Evolutionary conservation across 2,888 invertebrate genomes (phyloP), one percentile per base, ranked within the genome.

Genomic region (Bellardia pandia): DNA sequence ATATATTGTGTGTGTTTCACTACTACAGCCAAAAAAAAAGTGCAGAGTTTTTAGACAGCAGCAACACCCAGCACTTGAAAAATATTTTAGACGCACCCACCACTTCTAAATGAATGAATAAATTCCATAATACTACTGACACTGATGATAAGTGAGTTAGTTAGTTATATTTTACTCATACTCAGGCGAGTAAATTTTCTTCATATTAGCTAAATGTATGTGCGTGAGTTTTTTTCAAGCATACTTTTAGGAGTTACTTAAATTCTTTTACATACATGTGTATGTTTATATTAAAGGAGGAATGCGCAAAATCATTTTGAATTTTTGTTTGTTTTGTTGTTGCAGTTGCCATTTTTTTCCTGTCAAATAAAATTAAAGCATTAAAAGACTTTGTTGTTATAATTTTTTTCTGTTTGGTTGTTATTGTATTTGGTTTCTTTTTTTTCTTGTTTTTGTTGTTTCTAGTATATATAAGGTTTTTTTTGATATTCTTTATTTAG

Each of bases 351-450:
- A 9, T 6, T 9, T 45, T 23, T 13, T 14, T 62, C 33, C 60
- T 64, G 68, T 56, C 74, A 78, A 85, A 72, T 68, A 71, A 92
- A 89, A 89, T 86, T 85, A 82, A 60, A 76, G 37, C 33, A 62
- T 68, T 33, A 51, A 85, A 85, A 64, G 45, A 66, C 14, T 48
- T 78, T 77, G 33, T 78, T 78, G 37, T 23, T 77, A 58, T 78
- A 60, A 56, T 77, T 66, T 37, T 75, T 69, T 68, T 77, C 69
- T 64, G 45, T 69, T 78, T 68, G 76, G 60, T 82, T 75, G 30
- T 84, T 74, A 66, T 82, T 86, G 37, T 79, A 42, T 86, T 77
- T 48, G 23, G 0, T 23, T n/a, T n/a, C n/a, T n/a, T 76, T 80
- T 37, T 75, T 76, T 53, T 53, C 33, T n/a, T 58, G 53, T 75